Conservation (phyloP, 2,888 invertebrate species). For the Chrysomela aeneicollis region DNA sequence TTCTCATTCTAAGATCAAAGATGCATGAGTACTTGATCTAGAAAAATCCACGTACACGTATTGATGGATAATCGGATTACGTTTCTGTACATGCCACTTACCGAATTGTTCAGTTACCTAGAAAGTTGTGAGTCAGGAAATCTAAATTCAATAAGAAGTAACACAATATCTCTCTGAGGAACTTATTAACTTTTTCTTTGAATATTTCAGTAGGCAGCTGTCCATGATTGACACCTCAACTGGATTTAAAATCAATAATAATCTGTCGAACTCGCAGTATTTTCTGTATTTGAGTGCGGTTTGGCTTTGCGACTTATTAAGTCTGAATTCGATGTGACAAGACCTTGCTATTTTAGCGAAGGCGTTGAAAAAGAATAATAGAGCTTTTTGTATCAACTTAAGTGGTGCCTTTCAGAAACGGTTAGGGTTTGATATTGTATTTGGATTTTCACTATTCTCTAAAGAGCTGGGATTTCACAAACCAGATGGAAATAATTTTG, state of each 20-base stretch:
- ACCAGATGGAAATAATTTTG: background rate
- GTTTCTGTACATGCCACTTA: too few relatives aligned
- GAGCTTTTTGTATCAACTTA: slow-evolving; percentile 42
- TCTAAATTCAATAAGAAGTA: slow-evolving; percentile 21
- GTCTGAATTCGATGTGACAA: slow-evolving; percentile 38
- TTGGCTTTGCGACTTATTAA: slow-evolving; percentile 11
- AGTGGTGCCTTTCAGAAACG: slow-evolving; percentile 34
- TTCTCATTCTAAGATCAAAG: too few relatives aligned
- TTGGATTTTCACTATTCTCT: slow-evolving; percentile 40
- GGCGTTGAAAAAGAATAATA: slow-evolving; percentile 50
- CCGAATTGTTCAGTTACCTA: background rate
- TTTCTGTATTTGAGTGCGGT: slow-evolving; percentile 34
- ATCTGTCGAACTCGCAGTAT: slow-evolving; percentile 41
- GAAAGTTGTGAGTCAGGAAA: background rate
- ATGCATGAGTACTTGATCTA: too few relatives aligned
- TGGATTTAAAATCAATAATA: slow-evolving; percentile 33
- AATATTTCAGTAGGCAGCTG: slow-evolving; percentile 24
- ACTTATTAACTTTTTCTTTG: slow-evolving; percentile 8
- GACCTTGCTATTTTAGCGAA: slow-evolving; percentile 52
- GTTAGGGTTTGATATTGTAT: slow-evolving; percentile 41
- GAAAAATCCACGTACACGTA: too few relatives aligned
- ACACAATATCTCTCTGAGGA: slow-evolving; percentile 24
- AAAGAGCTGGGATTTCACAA: background rate
- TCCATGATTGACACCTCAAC: slow-evolving; percentile 18
- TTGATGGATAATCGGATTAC: too few relatives aligned